A percentile compares a stretch with the other conserved stretches of the same genome.
These are phyloP conservation scores for Pelobates fuscus DNA, from an alignment of 2,113 vertebrate genomes.

Conservation along the genomic window DNA sequence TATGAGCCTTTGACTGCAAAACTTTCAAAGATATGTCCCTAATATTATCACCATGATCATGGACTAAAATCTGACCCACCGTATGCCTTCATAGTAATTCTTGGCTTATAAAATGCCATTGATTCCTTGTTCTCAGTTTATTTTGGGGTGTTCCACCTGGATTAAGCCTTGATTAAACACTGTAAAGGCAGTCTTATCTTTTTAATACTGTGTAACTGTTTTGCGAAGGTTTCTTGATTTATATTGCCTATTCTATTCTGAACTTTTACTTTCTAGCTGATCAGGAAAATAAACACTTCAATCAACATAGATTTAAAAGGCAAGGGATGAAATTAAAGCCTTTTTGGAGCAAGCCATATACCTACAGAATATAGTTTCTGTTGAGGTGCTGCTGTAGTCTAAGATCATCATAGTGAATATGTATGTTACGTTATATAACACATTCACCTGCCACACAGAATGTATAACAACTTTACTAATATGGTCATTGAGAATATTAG, in stretches of 20 bases:
- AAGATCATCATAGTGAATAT: background rate
- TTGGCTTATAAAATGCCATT: background rate
- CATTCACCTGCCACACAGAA: conserved; percentile 26
- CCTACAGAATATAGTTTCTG: conserved; percentile 48
- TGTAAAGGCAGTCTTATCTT: conserved; percentile 8
- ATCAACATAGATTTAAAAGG: too few relatives aligned
- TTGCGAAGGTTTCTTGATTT: background rate
- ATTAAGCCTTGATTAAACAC: background rate
- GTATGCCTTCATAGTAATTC: background rate
- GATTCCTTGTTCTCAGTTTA: background rate
- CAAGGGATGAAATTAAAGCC: background rate
- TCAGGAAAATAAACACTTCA: conserved; percentile 4
- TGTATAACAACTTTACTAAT: conserved; percentile 31
- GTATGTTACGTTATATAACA: conserved; percentile 16
- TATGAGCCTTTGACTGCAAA: background rate
- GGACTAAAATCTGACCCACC: background rate
- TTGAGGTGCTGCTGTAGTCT: conserved; percentile 29
- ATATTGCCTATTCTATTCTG: conserved; percentile 8
- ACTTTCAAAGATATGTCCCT: background rate
- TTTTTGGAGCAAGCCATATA: conserved; percentile 50
- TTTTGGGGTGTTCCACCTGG: background rate
- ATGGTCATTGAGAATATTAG: background rate
- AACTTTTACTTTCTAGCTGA: background rate
- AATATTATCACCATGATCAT: background rate
- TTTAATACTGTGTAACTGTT: background rate